Conservation (phyloP, 2,113 vertebrate species). For the Menura novaehollandiae region DNA sequence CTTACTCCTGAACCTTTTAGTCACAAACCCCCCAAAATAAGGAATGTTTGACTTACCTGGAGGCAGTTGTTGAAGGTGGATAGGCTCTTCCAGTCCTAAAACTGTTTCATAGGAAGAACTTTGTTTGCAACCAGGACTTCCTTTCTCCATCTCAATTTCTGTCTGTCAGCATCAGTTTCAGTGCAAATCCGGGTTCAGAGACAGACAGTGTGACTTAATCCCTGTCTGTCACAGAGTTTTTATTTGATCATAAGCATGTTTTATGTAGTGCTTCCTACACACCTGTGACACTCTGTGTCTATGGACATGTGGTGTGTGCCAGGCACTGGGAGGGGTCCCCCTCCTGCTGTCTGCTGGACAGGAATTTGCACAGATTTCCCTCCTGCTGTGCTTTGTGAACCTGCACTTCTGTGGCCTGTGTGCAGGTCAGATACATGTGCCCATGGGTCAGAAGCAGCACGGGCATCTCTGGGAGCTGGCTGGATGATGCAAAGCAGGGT, state of each 20-base stretch:
- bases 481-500: background rate
- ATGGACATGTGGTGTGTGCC: background rate
- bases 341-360: background rate
- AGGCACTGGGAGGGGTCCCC: fast-evolving
- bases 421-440: background rate
- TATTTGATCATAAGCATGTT: background rate
- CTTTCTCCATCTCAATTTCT: background rate
- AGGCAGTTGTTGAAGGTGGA: background rate
- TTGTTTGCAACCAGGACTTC: background rate
- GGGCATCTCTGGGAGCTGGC: background rate
- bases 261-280: background rate
- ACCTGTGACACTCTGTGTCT: background rate
- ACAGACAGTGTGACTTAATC: background rate
- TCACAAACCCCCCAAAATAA: background rate
- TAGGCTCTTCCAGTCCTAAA: background rate
- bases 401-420: background rate
- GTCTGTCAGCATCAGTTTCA: background rate
- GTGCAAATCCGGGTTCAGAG: background rate
- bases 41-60: background rate
- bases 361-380: background rate
- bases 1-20: background rate
- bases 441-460: background rate
- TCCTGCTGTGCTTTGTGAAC: background rate
- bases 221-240: background rate
- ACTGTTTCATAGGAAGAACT: background rate